Evolutionary conservation across 1,140 invertebrate species (phyloP).

Genomic region (Caenorhabditis remanei): DNA sequence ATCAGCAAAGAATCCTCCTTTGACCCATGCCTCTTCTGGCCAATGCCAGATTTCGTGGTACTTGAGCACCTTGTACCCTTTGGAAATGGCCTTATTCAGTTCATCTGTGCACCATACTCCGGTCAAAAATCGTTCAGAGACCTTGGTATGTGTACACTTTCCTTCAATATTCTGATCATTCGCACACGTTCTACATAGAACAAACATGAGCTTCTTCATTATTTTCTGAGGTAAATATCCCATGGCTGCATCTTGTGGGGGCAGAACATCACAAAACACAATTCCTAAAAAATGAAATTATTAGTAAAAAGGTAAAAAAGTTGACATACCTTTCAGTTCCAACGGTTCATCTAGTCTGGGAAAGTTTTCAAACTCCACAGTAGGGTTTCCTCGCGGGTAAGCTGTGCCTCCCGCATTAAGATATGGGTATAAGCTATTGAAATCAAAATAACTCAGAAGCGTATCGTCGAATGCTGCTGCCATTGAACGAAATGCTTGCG

Average conservation of each 20-base stretch:
- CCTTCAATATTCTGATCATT: background rate
- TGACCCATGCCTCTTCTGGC: background rate
- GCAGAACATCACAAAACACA: background rate
- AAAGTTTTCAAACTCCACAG: background rate
- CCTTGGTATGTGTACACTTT: background rate
- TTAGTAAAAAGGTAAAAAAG: no score
- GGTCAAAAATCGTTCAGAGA: background rate
- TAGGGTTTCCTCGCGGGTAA: background rate
- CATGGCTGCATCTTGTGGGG: background rate
- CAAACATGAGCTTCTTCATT: background rate
- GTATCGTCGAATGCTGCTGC: background rate
- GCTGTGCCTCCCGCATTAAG: background rate
- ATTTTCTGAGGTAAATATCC: background rate
- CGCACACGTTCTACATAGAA: background rate
- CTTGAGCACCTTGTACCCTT: background rate
- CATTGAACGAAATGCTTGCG: background rate
- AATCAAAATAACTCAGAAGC: background rate
- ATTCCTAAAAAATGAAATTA: background rate
- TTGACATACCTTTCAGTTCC: background rate
- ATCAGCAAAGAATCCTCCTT: background rate
- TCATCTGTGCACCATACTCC: background rate
- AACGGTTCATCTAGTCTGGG: background rate
- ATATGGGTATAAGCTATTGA: background rate
- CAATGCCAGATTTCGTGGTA: background rate
- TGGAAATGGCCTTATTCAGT: background rate